Evolutionary conservation across 2,888 invertebrate species (phyloP), one percentile per base, ranked within the genome.

Genomic region (Mesopsocus fuscifrons): DNA sequence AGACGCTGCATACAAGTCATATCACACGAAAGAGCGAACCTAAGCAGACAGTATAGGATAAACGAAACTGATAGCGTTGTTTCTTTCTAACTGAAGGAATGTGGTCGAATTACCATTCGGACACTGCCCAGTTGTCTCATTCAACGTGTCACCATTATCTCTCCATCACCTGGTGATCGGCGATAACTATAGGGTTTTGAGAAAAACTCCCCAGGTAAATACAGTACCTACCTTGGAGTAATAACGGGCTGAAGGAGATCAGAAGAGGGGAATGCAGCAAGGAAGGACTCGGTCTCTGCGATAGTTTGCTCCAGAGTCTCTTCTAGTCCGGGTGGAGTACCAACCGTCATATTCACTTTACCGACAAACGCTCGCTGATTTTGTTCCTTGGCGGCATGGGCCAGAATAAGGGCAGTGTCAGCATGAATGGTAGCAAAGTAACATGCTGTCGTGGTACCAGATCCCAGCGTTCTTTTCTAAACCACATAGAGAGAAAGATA

Each of bases 391-490:
- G 68, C 75, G 54, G 75, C 70, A 47, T 77, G 69, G 1, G 75
- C 85, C 20, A 92, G 65, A 49, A 75, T 66, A 41, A 78, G 49
- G 9, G 77, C 75, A 3, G 83, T 76, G 30, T 78, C 68, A 17
- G 68, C 56, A 56, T 82, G 77, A 9, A 88, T 68, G 0, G 88
- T 80, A 3, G 78, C 87, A 61, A 80, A 91, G 57, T 91, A 92
- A 49, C 79, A 78, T 0, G 88, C 88, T 23, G 88, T 82, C 3
- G 92, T 92, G 13, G 91, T 89, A 3, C 92, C 92, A 61, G 72
- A 68, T 15, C 62, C 63, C 41, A 91, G 55, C 15, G 85, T 74
- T 46, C 74, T 69, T 63, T 69, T 69, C 88, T 89, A 53, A 45
- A 49, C 63, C 60, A 48, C 30, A n/a, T n/a, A n/a, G n/a, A n/a